A percentile compares a stretch with the other conserved stretches of the same genome.
Evolutionary conservation across 2,888 invertebrate species (phyloP).

Genomic region (Mythimna loreyi): DNA sequence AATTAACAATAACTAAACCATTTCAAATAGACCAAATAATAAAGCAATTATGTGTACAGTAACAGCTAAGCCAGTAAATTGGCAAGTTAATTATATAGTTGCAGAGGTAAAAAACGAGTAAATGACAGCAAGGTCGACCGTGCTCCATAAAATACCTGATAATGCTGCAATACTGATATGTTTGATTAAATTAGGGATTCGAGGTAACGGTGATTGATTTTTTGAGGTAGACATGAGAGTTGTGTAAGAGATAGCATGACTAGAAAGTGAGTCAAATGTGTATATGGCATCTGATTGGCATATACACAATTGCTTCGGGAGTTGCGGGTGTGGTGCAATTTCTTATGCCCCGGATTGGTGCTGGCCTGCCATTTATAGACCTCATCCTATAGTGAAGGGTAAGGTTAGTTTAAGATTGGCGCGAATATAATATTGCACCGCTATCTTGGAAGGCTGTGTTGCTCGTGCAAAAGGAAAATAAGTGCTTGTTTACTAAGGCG

Average conservation of each 20-base stretch:
- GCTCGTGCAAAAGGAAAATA: too few species aligned
- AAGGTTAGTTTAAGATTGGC: too few species aligned
- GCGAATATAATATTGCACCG: too few species aligned
- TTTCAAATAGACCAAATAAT: conserved; percentile 29
- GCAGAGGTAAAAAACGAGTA: conserved; percentile 27
- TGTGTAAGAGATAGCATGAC: not conserved
- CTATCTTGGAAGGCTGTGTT: too few species aligned
- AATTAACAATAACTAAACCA: conserved; percentile 16
- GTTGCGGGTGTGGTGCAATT: too few species aligned
- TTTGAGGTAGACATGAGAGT: conserved; percentile 12
- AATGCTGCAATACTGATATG: conserved; percentile 19
- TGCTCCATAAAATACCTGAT: conserved; percentile 15
- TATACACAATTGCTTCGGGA: too few species aligned
- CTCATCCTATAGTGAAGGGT: too few species aligned
- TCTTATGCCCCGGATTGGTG: too few species aligned
- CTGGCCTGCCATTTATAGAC: too few species aligned
- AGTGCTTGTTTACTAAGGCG: too few species aligned
- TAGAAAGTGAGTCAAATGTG: too few species aligned
- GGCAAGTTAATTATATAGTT: conserved; percentile 44
- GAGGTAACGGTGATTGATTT: not conserved
- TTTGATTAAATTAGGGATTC: conserved; percentile 20
- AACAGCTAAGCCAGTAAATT: conserved; percentile 40
- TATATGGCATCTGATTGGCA: not conserved
- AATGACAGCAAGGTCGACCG: conserved; percentile 46
- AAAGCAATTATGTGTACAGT: conserved; percentile 32